Conservation (phyloP, 2,888 invertebrate genomes). For the Callinectes sapidus region DNA sequence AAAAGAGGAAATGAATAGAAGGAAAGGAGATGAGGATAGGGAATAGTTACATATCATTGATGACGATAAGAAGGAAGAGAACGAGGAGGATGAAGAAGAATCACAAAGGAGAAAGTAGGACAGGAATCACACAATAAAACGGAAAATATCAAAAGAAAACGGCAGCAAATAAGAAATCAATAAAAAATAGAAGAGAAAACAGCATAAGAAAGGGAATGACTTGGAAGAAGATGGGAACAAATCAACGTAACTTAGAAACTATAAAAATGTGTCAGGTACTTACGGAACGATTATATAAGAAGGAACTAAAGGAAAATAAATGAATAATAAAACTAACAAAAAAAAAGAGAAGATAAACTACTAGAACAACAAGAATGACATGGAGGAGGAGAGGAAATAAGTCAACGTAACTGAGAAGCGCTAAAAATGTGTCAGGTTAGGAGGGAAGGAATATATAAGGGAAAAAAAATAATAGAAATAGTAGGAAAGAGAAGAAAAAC, state of each 20-base stretch:
- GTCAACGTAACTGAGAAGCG: neutral
- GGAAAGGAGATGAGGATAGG: neutral
- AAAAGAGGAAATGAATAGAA: no score
- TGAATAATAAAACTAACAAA: neutral
- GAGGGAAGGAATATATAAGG: neutral
- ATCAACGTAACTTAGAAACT: neutral
- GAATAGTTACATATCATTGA: neutral
- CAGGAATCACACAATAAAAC: no score
- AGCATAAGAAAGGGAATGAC: neutral
- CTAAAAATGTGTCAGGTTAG: neutral
- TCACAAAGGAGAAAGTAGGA: neutral
- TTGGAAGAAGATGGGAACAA: neutral
- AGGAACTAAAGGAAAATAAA: neutral
- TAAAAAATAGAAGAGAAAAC: neutral
- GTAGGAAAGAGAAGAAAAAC: neutral
- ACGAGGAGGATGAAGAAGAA: neutral
- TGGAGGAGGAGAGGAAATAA: neutral
- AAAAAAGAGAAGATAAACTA: neutral
- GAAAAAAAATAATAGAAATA: neutral
- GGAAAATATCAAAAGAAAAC: neutral
- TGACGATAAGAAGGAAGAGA: neutral
- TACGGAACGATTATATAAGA: neutral
- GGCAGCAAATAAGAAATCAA: neutral
- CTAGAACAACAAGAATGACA: neutral
- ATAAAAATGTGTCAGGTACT: neutral